These are phyloP conservation scores for Tenthredo mesomela DNA, from an alignment of 2,888 invertebrate genomes.

Conservation along the genomic window DNA sequence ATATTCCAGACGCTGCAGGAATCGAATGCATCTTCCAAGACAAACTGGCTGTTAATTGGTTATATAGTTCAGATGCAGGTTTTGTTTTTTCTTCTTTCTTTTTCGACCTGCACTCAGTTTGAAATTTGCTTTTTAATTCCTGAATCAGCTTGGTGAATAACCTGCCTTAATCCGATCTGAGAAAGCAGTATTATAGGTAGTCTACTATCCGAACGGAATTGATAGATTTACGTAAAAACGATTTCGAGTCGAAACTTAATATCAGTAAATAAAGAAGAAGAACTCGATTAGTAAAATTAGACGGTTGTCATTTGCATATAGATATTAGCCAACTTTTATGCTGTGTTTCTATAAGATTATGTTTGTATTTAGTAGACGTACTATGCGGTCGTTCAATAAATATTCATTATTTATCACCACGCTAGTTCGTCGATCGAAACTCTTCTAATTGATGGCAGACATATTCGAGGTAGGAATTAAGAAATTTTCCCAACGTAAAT, in stretches of 20 bases:
- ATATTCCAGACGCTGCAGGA: background rate
- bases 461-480: constrained; percentile 29
- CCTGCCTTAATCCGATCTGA: background rate
- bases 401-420: constrained; percentile 38
- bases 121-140: background rate
- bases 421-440: background rate
- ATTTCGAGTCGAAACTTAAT: background rate
- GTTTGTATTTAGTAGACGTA: background rate
- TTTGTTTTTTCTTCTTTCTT: background rate
- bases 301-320: constrained; percentile 25
- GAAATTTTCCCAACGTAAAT: constrained; percentile 44
- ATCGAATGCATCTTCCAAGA: background rate
- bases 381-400: constrained; percentile 22
- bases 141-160: background rate
- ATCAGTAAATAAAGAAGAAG: background rate
- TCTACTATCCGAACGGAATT: background rate
- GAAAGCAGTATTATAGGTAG: background rate
- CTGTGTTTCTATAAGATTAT: background rate
- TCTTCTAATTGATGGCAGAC: constrained; percentile 26
- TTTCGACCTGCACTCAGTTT: background rate
- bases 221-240: background rate
- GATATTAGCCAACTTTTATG: constrained; percentile 15
- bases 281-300: constrained; percentile 12
- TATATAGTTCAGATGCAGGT: background rate
- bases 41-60: background rate